A percentile compares a stretch with the other conserved stretches of the same genome.
phyloP scores from a whole-genome alignment of 1,140 invertebrate genomes.

The Drosophila elegans region DNA sequence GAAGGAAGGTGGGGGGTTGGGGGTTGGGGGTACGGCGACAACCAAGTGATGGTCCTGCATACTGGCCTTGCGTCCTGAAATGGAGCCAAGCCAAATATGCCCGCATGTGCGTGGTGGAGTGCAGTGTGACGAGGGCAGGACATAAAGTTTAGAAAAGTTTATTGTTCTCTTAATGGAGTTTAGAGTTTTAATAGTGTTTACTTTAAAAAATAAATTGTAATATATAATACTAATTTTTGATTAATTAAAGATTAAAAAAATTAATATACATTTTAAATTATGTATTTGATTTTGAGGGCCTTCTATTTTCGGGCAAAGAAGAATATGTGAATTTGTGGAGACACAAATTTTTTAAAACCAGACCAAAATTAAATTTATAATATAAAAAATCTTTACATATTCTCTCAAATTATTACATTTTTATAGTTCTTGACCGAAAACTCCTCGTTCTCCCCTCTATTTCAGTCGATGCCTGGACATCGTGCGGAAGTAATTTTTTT shows the following conservation, averaged over 20 bases:
- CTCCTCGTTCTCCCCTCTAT: not conserved
- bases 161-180: not conserved
- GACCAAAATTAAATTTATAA: too few species aligned
- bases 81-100: slow-evolving; percentile 54
- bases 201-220: too few species aligned
- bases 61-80: slow-evolving; percentile 46
- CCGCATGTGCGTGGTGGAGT: slow-evolving; percentile 31
- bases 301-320: too few species aligned
- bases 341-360: too few species aligned
- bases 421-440: not conserved
- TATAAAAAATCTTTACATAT: too few species aligned
- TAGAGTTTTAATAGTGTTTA: not conserved
- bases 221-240: too few species aligned
- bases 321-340: too few species aligned
- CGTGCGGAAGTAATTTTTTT: slow-evolving; percentile 38
- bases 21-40: not conserved
- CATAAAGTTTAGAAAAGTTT: not conserved
- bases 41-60: slow-evolving; percentile 41
- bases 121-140: not conserved
- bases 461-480: slow-evolving; percentile 3
- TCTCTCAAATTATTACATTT: not conserved
- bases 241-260: too few species aligned
- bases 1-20: not conserved
- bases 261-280: too few species aligned
- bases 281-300: too few species aligned